A percentile compares a stretch with the other conserved stretches of the same genome.
These are phyloP conservation scores for Drosophila tristis DNA, from an alignment of 1,140 invertebrate genomes.

Conservation along the genomic window DNA sequence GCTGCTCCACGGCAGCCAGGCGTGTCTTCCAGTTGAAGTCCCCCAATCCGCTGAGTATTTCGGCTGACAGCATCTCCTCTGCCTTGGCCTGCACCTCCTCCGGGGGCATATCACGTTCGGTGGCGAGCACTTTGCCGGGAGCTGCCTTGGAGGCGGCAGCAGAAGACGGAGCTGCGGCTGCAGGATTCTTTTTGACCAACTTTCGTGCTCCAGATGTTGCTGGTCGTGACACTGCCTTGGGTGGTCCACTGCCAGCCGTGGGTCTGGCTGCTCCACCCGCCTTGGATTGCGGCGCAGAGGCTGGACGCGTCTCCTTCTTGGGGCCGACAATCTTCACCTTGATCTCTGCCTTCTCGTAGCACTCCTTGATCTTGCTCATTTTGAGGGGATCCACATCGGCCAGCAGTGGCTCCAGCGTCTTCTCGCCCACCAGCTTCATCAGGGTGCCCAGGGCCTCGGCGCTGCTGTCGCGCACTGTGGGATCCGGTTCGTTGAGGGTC, in stretches of 20 bases:
- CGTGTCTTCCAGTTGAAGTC: constrained; percentile 95
- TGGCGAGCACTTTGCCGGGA: constrained; percentile 73
- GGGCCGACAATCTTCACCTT: constrained; percentile 88
- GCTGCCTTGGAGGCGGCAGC: constrained; percentile 67
- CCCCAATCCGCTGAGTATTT: constrained; percentile 88
- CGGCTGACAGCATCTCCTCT: constrained; percentile 86
- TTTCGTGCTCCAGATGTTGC: constrained; percentile 84
- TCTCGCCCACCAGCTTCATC: constrained; percentile 97
- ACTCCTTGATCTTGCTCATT: constrained; percentile 98
- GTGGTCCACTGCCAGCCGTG: constrained; percentile 85
- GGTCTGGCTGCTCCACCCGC: constrained; percentile 82
- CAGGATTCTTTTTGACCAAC: constrained; percentile 57
- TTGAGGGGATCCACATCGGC: constrained; percentile 95
- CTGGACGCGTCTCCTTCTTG: constrained; percentile 87
- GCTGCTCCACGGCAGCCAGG: constrained; percentile 90
- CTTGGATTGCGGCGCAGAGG: constrained; percentile 84
- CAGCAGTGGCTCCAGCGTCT: constrained; percentile 93
- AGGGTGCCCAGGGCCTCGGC: constrained; percentile 97
- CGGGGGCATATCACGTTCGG: constrained; percentile 86
- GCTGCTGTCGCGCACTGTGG: constrained; percentile 92
- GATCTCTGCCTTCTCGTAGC: constrained; percentile 95
- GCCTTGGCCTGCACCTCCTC: constrained; percentile 91
- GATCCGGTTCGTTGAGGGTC: constrained; percentile 92
- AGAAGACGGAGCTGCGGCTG: constrained; percentile 9
- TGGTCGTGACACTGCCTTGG: constrained; percentile 86